These are phyloP conservation scores for Urechis unicinctus DNA, from an alignment of 2,888 invertebrate genomes.

Conservation along the genomic window DNA sequence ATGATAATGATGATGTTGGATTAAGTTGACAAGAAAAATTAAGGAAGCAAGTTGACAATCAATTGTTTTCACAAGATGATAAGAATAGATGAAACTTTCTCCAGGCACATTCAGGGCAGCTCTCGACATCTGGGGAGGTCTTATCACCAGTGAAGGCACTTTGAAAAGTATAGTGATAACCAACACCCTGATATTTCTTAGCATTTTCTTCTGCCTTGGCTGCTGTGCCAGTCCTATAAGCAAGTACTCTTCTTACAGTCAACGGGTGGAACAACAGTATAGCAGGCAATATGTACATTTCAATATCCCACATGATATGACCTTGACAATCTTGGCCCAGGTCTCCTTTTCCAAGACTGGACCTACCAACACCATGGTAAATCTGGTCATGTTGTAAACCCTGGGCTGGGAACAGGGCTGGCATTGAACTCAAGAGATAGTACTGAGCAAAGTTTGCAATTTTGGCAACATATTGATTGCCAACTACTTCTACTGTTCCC, in stretches of 20 bases:
- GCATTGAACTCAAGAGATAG: constrained; percentile 29
- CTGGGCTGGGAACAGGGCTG: constrained; percentile 13
- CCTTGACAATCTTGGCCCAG: neutral
- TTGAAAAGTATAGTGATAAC: constrained; percentile 28
- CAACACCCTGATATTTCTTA: constrained; percentile 12
- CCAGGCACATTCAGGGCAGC: constrained; percentile 9
- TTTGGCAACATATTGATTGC: constrained; percentile 17
- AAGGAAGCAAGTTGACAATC: too few species aligned
- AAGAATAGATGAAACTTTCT: constrained; percentile 18
- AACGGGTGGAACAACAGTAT: constrained; percentile 28
- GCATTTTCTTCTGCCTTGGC: constrained; percentile 21
- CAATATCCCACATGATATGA: neutral
- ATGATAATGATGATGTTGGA: too few species aligned
- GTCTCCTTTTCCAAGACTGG: neutral
- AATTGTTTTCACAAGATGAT: too few species aligned
- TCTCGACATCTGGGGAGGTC: constrained; percentile 4
- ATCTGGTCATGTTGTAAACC: neutral
- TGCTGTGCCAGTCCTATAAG: constrained; percentile 15
- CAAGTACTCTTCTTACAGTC: constrained; percentile 24
- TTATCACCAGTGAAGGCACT: constrained; percentile 27
- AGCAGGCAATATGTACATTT: constrained; percentile 29
- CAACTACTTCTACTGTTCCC: constrained; percentile 17
- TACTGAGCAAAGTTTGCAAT: constrained; percentile 22
- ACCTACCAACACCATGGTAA: neutral
- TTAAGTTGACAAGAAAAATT: too few species aligned